Evolutionary conservation across 2,113 vertebrate species (phyloP), one percentile per base, ranked within the genome.

Genomic region (Misgurnus mizolepis): DNA sequence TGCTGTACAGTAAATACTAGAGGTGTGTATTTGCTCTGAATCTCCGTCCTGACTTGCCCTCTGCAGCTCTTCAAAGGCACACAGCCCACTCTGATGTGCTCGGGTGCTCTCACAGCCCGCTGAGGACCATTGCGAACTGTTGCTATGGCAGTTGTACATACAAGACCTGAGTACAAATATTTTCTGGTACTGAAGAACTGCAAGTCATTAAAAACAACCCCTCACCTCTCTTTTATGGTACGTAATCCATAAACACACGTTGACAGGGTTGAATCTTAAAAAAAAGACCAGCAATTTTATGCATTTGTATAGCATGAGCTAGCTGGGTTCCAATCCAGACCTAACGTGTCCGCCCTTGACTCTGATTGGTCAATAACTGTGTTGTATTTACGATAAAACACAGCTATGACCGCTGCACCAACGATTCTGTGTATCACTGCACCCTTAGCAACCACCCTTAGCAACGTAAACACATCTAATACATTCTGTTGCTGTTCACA

Each of bases 31-130:
- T 64, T 75, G 41, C 7, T 18, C n/a, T 64, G 7, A 75, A 62
- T 64, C 73, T 64, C 73, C 62, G 72, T 75, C 58, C 58, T 75
- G 73, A 64, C 73, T 64, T 75, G 61, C n/a, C 55, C 53, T 60
- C 78, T 72, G 45, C 67, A 50, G 17, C 61, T 73, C 49, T 80
- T 80, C 79, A 80, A 73, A 73, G 69, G 18, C 43, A 17, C 60
- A 17, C 18, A 9, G 15, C 41, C 27, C 12, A 49, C 73, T 75
- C 58, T 75, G 58, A 75, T 75, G 58, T 75, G 45, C 58, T 75
- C 43, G 18, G 53, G 58, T 75, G 73, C 60, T 34, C 71, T 75
- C 73, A 61, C 58, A 34, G 73, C 73, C 58, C 8, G 22, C 27
- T 0, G 43, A 64, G 73, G 58, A 62, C 60, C 73, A 64, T 75